These are phyloP conservation scores for Himalopsyche phryganea DNA, from an alignment of 1,140 invertebrate species.

Conservation along the genomic window DNA sequence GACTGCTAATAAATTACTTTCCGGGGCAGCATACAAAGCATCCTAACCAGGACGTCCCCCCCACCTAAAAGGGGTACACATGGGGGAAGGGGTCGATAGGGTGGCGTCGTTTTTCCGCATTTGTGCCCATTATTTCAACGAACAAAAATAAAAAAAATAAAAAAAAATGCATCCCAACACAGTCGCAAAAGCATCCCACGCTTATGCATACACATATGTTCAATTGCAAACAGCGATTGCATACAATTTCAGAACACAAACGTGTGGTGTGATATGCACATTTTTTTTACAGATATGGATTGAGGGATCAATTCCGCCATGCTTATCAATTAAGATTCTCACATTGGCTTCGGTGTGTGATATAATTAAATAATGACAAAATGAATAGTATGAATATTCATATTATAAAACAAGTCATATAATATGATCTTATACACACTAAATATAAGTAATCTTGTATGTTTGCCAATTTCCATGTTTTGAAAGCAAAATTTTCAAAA, in stretches of 20 bases:
- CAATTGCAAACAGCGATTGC: neutral
- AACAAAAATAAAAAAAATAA: constrained; percentile 31
- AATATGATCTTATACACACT: no score
- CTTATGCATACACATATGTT: neutral
- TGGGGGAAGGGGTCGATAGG: constrained; percentile 1
- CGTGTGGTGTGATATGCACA: neutral
- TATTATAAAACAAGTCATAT: no score
- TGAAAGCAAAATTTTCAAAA: no score
- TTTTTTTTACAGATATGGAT: neutral
- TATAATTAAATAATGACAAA: no score
- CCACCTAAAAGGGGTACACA: neutral
- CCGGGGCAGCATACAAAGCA: neutral
- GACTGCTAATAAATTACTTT: neutral
- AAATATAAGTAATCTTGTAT: no score
- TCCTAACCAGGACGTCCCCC: constrained; percentile 3
- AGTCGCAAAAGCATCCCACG: neutral
- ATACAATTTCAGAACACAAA: neutral
- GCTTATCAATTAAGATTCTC: no score
- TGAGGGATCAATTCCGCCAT: no score
- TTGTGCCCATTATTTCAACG: constrained; percentile 35
- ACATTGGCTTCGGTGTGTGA: no score
- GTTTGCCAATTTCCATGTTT: no score
- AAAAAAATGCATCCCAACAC: constrained; percentile 21
- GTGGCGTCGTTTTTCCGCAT: constrained; percentile 31
- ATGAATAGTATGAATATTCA: no score